Evolutionary conservation across 2,113 vertebrate genomes (phyloP), one percentile per base, ranked within the genome.

Genomic region (Ascaphus truei): DNA sequence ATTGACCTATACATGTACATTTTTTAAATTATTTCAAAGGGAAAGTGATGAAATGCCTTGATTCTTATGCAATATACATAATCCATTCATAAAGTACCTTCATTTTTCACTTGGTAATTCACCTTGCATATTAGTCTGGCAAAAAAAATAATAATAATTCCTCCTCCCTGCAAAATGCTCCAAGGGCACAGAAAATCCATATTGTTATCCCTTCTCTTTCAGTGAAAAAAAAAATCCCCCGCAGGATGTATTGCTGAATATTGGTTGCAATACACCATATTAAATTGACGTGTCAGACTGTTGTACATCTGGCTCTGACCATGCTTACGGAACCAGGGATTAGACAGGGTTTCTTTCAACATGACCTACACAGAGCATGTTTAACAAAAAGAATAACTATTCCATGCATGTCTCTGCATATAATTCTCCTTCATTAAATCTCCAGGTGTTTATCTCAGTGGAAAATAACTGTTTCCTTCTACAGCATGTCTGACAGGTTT

Each of bases 241-340:
- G 26, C 22, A 27, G 36, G 57, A 25, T 27, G n/a, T n/a, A n/a
- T n/a, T n/a, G n/a, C n/a, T n/a, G 57, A 23, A 26, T 41, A 60
- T 25, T 41, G 34, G 22, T 41, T 39, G 57, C 33, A 60, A 41
- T 27, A 15, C 41, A 22, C 34, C 39, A 23, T 60, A 60, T 37
- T 43, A 29, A 29, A 10, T 22, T 43, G 57, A 41, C 57, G 36
- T 43, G 12, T 5, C 18, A 34, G 22, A 12, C 57, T 41, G 41
- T 60, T 37, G 37, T 60, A 27, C 12, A 41, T 60, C 37, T 41
- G n/a, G 27, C 34, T 39, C 33, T 25, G 3, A 39, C 57, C 25
- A 36, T 59, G 57, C 25, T 60, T 60, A 60, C 25, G 26, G 57
- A 60, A 43, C 36, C 57, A 60, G 25, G 57, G 57, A 60, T 60